A percentile compares a stretch with the other conserved stretches of the same genome.
Conservation (phyloP, 2,797 vertebrate species). For the Halcyon smyrnensis region DNA sequence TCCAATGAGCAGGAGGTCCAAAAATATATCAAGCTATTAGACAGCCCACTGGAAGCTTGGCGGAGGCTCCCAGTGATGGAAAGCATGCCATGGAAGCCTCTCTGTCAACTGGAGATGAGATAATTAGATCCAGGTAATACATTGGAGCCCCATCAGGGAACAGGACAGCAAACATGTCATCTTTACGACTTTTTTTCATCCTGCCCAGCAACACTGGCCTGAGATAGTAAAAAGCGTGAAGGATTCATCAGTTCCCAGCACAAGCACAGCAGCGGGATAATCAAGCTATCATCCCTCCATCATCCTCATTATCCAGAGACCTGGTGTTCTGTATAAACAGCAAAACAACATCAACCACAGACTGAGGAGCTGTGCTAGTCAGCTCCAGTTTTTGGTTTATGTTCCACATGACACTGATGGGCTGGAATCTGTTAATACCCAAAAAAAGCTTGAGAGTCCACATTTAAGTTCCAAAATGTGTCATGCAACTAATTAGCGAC, state of each 20-base stretch:
- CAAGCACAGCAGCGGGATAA: constrained; percentile 64
- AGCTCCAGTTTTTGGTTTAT: background rate
- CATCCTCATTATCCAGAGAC: constrained; percentile 62
- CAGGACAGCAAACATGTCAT: constrained; percentile 82
- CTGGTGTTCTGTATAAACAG: background rate
- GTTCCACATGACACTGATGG: background rate
- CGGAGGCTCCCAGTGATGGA: constrained; percentile 80
- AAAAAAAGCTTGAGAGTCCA: background rate
- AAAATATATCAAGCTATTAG: constrained; percentile 89
- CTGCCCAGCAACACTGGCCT: constrained; percentile 69
- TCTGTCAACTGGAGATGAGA: constrained; percentile 84
- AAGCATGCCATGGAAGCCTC: constrained; percentile 76
- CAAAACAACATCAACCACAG: background rate
- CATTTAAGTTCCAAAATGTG: background rate
- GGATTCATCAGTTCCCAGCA: constrained; percentile 48
- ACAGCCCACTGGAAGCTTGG: constrained; percentile 83
- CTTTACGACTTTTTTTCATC: constrained; percentile 80
- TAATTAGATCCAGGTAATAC: constrained; percentile 89
- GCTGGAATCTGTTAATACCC: background rate
- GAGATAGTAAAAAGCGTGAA: constrained; percentile 67
- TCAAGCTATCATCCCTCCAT: constrained; percentile 74
- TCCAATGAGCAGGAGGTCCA: constrained; percentile 87
- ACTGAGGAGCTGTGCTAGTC: background rate
- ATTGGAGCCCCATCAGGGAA: constrained; percentile 83
- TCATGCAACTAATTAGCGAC: background rate